These are phyloP conservation scores for Polymixis flavicincta DNA, from an alignment of 2,888 invertebrate species.

Conservation along the genomic window DNA sequence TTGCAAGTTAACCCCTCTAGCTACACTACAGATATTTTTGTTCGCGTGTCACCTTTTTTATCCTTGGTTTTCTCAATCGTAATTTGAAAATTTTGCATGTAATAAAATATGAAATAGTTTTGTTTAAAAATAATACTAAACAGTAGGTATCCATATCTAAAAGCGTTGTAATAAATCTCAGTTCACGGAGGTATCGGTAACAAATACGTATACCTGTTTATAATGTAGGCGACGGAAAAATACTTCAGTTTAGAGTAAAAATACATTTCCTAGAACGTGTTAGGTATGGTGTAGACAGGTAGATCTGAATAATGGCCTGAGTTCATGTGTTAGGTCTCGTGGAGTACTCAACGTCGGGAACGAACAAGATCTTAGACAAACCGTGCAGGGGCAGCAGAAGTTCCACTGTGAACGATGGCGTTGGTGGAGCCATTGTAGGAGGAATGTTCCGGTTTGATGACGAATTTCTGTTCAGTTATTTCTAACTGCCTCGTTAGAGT, in stretches of 20 bases:
- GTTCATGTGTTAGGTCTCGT: constrained; percentile 17
- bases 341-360: constrained; percentile 1
- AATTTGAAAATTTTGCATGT: not conserved
- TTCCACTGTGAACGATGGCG: not conserved
- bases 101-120: not conserved
- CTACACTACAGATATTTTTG: not conserved
- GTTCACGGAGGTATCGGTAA: not conserved
- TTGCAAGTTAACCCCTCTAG: not conserved
- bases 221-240: not conserved
- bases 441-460: not conserved
- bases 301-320: not conserved
- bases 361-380: not conserved
- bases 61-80: not conserved
- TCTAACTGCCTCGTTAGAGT: not conserved
- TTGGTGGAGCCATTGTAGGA: not conserved
- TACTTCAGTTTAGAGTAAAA: not conserved
- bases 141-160: not conserved
- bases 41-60: not conserved
- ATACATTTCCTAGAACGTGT: constrained; percentile 7
- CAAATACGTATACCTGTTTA: constrained; percentile 8
- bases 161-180: constrained; percentile 2
- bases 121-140: constrained; percentile 16
- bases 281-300: not conserved
- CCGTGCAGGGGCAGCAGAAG: constrained; percentile 20
- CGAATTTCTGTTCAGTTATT: not conserved